A percentile compares a stretch with the other conserved stretches of the same genome.
Evolutionary conservation across 2,113 vertebrate genomes (phyloP).

Genomic region (Sinosuthora webbiana): DNA sequence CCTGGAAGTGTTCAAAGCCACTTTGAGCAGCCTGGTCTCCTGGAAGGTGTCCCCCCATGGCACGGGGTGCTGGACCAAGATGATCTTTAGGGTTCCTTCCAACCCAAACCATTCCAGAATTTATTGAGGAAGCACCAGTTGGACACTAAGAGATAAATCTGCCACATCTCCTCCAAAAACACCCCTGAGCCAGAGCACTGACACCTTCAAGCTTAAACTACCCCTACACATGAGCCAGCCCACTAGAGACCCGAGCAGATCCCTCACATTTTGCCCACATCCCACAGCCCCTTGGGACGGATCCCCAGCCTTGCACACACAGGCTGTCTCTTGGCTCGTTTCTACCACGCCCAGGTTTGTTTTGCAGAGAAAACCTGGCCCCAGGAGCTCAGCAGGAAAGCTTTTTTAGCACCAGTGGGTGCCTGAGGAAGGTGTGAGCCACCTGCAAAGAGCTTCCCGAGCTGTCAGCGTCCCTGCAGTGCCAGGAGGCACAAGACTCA

Average conservation of each 20-base stretch:
- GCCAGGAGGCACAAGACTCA: neutral
- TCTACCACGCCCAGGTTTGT: rapidly evolving
- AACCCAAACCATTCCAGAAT: neutral
- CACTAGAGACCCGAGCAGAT: neutral
- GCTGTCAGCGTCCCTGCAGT: neutral
- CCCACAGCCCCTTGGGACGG: rapidly evolving
- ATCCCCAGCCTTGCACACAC: neutral
- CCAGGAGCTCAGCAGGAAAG: neutral
- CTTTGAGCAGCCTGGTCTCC: neutral
- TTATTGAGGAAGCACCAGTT: neutral
- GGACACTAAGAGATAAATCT: neutral
- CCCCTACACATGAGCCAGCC: rapidly evolving
- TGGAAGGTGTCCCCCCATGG: no score
- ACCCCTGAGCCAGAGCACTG: neutral
- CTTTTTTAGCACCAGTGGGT: neutral
- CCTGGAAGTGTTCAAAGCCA: neutral
- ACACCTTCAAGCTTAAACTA: neutral
- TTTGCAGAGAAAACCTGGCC: neutral
- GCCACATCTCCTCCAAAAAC: neutral
- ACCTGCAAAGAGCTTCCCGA: neutral
- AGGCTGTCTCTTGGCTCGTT: rapidly evolving
- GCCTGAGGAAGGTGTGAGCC: neutral
- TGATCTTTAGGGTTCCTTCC: neutral
- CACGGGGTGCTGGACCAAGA: no score
- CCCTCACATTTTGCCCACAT: rapidly evolving